A percentile compares a stretch with the other conserved stretches of the same genome.
Evolutionary conservation across 2,888 invertebrate genomes (phyloP).

Genomic region (Phania funesta): DNA sequence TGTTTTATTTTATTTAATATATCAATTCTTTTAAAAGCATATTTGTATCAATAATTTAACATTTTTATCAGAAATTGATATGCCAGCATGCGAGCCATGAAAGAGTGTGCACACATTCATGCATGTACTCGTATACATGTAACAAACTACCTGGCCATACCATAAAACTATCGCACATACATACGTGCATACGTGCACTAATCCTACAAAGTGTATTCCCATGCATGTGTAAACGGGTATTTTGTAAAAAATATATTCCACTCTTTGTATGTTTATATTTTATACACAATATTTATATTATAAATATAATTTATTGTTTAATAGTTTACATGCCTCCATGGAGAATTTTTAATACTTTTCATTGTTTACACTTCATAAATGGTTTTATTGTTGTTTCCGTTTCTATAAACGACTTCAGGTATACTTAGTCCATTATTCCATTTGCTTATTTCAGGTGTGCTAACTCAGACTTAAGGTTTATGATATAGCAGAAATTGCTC

Average conservation of each 20-base stretch:
- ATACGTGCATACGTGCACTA: neutral
- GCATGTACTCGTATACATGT: neutral
- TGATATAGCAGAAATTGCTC: too few species aligned
- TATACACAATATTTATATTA: conserved; percentile 17
- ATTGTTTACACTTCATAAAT: conserved; percentile 64
- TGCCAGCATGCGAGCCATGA: conserved; percentile 5
- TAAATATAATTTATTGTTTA: conserved; percentile 62
- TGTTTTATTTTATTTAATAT: conserved; percentile 26
- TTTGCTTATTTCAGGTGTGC: neutral
- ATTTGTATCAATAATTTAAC: conserved; percentile 49
- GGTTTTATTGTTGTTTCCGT: conserved; percentile 52
- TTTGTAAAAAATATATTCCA: conserved; percentile 24
- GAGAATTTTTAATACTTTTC: conserved; percentile 60
- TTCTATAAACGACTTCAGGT: neutral
- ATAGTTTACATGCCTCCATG: conserved; percentile 61
- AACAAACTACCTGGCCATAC: conserved; percentile 9
- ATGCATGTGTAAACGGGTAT: neutral
- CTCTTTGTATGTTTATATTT: neutral
- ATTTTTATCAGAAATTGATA: conserved; percentile 47
- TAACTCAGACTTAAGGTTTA: too few species aligned
- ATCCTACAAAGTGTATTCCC: neutral
- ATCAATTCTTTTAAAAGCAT: conserved; percentile 52
- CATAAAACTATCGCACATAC: neutral
- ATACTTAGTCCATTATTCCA: neutral
- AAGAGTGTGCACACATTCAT: conserved; percentile 7